phyloP scores from a whole-genome alignment of 2,797 vertebrate species.

The Clarias pachynema region DNA sequence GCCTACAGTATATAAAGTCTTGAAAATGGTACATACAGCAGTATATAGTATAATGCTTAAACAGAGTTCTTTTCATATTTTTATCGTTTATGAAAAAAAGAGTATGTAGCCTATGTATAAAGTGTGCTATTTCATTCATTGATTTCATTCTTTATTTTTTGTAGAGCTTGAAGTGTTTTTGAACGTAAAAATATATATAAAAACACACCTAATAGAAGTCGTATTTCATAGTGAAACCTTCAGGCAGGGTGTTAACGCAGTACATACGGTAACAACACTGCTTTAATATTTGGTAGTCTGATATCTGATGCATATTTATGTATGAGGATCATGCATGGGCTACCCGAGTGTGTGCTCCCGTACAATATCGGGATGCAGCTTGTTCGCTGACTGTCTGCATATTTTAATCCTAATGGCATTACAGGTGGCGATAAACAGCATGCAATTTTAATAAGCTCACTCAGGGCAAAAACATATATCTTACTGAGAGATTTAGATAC shows the following conservation, averaged over 20 bases:
- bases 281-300: neutral
- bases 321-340: constrained; percentile 10
- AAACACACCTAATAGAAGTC: too few relatives aligned
- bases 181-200: neutral
- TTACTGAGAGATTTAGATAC: neutral
- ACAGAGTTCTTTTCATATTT: neutral
- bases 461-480: neutral
- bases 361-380: constrained; percentile 8
- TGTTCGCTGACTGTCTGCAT: constrained; percentile 1
- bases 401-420: constrained; percentile 27
- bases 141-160: neutral
- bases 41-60: neutral
- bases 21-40: neutral
- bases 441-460: constrained; percentile 20
- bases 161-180: neutral
- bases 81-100: neutral
- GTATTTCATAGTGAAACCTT: neutral
- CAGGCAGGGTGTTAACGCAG: neutral
- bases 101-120: neutral
- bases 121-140: neutral
- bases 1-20: neutral
- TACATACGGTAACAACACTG: neutral
- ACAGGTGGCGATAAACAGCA: constrained; percentile 18
- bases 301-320: constrained; percentile 20
- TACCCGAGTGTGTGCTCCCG: neutral